Conservation (phyloP, 2,113 vertebrate genomes). For the Mirounga angustirostris region DNA sequence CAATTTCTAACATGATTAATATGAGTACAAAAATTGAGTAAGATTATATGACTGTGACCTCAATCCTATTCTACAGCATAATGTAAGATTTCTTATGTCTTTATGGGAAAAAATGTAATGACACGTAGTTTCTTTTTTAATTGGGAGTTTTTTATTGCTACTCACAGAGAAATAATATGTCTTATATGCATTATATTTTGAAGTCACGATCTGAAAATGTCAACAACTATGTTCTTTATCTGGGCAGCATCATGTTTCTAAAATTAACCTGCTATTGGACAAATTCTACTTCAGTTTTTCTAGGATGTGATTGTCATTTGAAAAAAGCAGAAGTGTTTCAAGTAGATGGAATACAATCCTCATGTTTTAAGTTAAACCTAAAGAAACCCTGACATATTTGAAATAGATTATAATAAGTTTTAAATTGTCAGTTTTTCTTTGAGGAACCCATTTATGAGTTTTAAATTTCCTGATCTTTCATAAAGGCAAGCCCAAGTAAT, state of each 20-base stretch:
- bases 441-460: constrained; percentile 49
- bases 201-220: constrained; percentile 53
- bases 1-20: neutral
- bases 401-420: constrained; percentile 22
- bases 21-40: neutral
- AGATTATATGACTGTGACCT: neutral
- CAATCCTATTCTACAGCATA: neutral
- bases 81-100: neutral
- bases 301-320: constrained; percentile 24
- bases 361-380: constrained; percentile 38
- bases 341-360: neutral
- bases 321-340: neutral
- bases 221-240: neutral
- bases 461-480: constrained; percentile 64
- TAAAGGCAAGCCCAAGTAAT: neutral
- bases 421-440: constrained; percentile 27
- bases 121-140: neutral
- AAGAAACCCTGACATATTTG: constrained; percentile 3
- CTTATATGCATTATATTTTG: neutral
- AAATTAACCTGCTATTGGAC: neutral
- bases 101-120: neutral
- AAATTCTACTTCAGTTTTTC: neutral
- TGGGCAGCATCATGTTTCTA: neutral
- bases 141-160: neutral
- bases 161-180: neutral